Base-by-base conservation (phyloP, 2,113 vertebrate genomes). In the Psittacula cyanocephala region DNA sequence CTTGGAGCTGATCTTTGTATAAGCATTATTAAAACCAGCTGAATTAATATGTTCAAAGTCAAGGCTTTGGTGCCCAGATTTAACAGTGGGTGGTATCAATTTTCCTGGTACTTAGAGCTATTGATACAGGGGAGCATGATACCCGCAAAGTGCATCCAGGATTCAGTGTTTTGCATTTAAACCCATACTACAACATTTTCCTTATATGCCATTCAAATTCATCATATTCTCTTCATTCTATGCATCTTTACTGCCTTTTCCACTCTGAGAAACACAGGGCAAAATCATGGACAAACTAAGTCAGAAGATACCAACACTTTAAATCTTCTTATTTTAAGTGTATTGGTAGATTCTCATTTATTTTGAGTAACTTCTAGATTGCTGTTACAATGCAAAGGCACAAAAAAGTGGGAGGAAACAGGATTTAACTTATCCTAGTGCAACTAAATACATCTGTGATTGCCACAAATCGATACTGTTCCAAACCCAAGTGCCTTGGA, bases 1-100 rank as follows among this genome's bases (percentile, higher is more conserved):
- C 76, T 91, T 68, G 43, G 86, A 91, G 91, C 28, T 93, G 81
- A 94, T 95, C 94, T 91, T 96, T 69, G 31, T 81, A 46, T 47
- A 88, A 78, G 37, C 60, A 17, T 94, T 91, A 95, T 91, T 53
- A 80, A 86, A 74, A 92, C 49, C 65, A 91, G 63, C 69, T 85
- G 72, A 92, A 92, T 96, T 89, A 76, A 93, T 89, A 83, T 17
- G 41, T 41, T 69, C 88, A 25, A 81, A 78, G 90, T 72, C 49
- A 35, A 79, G 65, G 65, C n/a, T 85, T 71, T 72, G n/a, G 49
- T 82, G 79, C 62, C 47, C 53, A 72, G 47, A 46, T 59, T 72
- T 55, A 52, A 47, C 81, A 92, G 33, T 11, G 29, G 69, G 17
- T 33, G 50, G 4, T 13, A 12, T 20, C 39, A 33, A 41, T 43